Evolutionary conservation across 2,797 vertebrate species (phyloP).

Genomic region (Myripristis jacobus): DNA sequence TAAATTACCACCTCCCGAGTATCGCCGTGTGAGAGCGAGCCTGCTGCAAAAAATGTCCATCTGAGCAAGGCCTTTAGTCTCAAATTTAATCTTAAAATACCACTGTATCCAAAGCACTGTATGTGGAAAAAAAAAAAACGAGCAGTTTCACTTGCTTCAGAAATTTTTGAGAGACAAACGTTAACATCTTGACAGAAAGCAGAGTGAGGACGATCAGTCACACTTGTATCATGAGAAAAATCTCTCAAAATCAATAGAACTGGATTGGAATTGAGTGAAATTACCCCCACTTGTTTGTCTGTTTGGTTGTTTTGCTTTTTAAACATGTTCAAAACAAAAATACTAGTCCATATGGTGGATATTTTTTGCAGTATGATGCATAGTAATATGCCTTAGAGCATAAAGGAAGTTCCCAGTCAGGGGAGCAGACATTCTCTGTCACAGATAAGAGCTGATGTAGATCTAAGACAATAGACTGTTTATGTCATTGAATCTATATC

Average conservation of each 20-base stretch:
- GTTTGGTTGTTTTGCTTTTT: no score
- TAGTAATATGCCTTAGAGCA: constrained; percentile 48
- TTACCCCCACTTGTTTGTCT: no score
- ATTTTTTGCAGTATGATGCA: constrained; percentile 38
- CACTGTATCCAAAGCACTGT: background rate
- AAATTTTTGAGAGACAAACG: background rate
- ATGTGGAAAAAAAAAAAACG: background rate
- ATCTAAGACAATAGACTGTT: constrained; percentile 62
- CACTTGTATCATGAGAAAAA: no score
- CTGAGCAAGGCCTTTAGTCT: background rate
- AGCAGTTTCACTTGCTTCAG: no score
- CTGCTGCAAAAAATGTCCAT: constrained; percentile 42
- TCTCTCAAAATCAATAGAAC: no score
- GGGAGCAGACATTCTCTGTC: constrained; percentile 53
- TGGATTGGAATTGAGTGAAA: no score
- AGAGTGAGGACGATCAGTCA: background rate
- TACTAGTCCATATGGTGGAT: no score
- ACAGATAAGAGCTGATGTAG: constrained; percentile 62
- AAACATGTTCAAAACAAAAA: no score
- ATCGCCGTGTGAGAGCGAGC: constrained; percentile 15
- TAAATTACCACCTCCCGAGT: constrained; percentile 55
- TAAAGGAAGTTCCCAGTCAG: constrained; percentile 55
- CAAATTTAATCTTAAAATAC: background rate
- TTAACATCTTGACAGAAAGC: background rate
- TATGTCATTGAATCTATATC: constrained; percentile 41